Evolutionary conservation across 2,888 invertebrate genomes (phyloP), one percentile per base, ranked within the genome.

Genomic region (Myopa testacea): DNA sequence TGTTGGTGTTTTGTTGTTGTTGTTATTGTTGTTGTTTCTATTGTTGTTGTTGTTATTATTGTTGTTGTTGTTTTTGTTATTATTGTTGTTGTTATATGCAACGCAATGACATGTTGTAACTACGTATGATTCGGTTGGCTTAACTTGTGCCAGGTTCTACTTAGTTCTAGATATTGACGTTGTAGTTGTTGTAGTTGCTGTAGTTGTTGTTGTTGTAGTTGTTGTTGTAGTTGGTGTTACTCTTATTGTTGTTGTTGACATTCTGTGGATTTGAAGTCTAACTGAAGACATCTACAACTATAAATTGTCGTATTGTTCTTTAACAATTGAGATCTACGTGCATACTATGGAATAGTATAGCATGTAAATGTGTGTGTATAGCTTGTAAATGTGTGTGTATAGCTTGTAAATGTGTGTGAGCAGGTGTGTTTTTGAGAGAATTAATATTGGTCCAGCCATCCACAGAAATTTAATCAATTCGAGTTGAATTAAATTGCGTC

Each of bases 391-490:
- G 45, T 26, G 40, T 45, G 40, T 38, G 14, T n/a, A 10, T n/a
- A n/a, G n/a, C n/a, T n/a, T n/a, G n/a, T n/a, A n/a, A n/a, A n/a
- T n/a, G n/a, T 70, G 34, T 74, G 26, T 72, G 65, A 37, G 19
- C 63, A 45, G 63, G 14, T 76, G 60, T 68, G 26, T 55, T 67
- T 73, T 14, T 52, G 76, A 14, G 34, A 55, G 60, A 26, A 65
- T 72, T 70, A 60, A 62, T 16, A 55, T 55, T 55, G 5, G 5
- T 55, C 5, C 16, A 3, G 0, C 14, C n/a, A n/a, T 62, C 5
- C 26, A 62, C 6, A 19, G 14, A 62, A 62, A 62, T 62, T 26
- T 62, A 62, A 62, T 62, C 34, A 62, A 62, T 8, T 62, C 62
- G 19, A 3, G 5, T 68, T 12, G 40, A n/a, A 45, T 68, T 45